A percentile compares a stretch with the other conserved stretches of the same genome.
phyloP scores from a whole-genome alignment of 2,888 invertebrate species.

The Pheosia tremula region DNA sequence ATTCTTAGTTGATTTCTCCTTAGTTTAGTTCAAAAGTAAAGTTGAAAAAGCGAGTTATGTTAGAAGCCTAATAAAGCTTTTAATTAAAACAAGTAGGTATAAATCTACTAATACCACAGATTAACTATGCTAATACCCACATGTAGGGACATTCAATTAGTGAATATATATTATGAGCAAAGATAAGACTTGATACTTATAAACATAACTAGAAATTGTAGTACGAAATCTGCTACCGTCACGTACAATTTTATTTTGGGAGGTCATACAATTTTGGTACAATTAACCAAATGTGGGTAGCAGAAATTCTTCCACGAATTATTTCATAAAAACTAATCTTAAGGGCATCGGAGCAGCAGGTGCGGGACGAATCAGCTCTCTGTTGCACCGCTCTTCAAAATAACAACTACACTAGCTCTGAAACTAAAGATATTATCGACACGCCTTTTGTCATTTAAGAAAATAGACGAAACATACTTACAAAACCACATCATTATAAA shows the following conservation, averaged over 20 bases:
- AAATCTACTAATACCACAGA: too few species aligned
- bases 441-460: slow-evolving; percentile 27
- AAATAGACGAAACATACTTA: slow-evolving; percentile 20
- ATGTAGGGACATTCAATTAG: background rate
- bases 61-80: too few species aligned
- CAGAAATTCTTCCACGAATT: slow-evolving; percentile 63
- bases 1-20: background rate
- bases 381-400: slow-evolving; percentile 41
- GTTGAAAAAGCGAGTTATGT: too few species aligned
- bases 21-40: background rate
- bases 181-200: slow-evolving; percentile 10
- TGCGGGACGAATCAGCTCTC: slow-evolving; percentile 41
- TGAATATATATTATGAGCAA: slow-evolving; percentile 5
- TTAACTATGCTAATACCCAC: background rate
- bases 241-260: slow-evolving; percentile 30
- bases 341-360: slow-evolving; percentile 68
- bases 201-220: slow-evolving; percentile 5
- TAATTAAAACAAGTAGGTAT: too few species aligned
- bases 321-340: slow-evolving; percentile 71
- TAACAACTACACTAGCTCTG: slow-evolving; percentile 37
- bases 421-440: slow-evolving; percentile 41
- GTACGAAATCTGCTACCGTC: slow-evolving; percentile 22
- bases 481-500: slow-evolving; percentile 28
- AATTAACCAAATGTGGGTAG: slow-evolving; percentile 53
- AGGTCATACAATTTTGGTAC: slow-evolving; percentile 48